Conservation (phyloP, 2,888 invertebrate genomes). For the Drosophila mettleri region DNA sequence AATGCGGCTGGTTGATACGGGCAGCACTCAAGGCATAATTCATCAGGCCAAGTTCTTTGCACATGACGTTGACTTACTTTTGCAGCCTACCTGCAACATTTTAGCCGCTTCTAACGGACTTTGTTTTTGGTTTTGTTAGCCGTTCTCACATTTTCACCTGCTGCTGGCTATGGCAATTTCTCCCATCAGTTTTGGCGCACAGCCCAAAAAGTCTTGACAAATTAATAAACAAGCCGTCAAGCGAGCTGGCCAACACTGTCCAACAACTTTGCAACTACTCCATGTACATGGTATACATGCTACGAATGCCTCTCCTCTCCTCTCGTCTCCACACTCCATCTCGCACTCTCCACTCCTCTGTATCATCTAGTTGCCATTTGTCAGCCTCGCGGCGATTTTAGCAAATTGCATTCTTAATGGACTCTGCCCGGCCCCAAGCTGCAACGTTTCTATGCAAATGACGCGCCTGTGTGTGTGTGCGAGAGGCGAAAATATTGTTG, state of each 20-base stretch:
- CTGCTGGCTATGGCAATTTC: conserved; percentile 57
- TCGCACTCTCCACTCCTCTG: background rate
- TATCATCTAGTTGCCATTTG: conserved; percentile 35
- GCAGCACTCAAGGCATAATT: conserved; percentile 16
- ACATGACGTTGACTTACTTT: conserved; percentile 48
- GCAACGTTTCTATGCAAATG: conserved; percentile 51
- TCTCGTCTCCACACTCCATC: background rate
- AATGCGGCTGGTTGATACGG: conserved; percentile 10
- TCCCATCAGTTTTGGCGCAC: conserved; percentile 66
- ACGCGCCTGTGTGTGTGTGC: conserved; percentile 9
- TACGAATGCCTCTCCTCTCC: background rate
- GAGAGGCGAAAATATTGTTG: conserved; percentile 10
- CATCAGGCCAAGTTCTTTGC: conserved; percentile 46
- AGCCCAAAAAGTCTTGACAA: conserved; percentile 76
- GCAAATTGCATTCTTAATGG: conserved; percentile 78
- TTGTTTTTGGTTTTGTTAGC: conserved; percentile 12
- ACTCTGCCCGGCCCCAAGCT: conserved; percentile 39
- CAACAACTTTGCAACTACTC: conserved; percentile 31
- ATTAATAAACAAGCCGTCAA: conserved; percentile 74
- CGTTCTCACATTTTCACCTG: conserved; percentile 64
- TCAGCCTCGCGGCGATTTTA: conserved; percentile 47
- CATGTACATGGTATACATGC: conserved; percentile 20
- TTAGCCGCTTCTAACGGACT: conserved; percentile 44
- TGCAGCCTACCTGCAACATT: conserved; percentile 25
- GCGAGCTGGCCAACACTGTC: conserved; percentile 36